These are phyloP conservation scores for Hemiscyllium ocellatum DNA, from an alignment of 2,113 vertebrate genomes.

Conservation along the genomic window DNA sequence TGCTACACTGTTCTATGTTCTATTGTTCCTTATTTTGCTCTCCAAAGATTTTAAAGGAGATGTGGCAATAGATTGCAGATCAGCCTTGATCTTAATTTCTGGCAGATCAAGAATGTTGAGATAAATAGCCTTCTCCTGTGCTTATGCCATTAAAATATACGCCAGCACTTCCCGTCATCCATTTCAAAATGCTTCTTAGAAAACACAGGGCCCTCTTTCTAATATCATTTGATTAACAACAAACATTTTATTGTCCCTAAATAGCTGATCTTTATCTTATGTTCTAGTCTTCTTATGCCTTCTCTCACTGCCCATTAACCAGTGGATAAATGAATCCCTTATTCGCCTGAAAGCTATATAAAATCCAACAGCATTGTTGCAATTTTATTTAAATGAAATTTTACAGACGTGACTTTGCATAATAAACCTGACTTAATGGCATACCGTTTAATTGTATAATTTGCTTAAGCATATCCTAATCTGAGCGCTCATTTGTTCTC, in stretches of 20 bases:
- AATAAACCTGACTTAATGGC: neutral
- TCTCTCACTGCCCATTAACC: neutral
- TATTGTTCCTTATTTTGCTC: no score
- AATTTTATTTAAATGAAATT: conserved; percentile 2
- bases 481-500: conserved; percentile 7
- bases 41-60: neutral
- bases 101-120: neutral
- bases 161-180: neutral
- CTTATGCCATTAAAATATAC: neutral
- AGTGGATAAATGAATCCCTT: neutral
- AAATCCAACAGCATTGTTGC: neutral
- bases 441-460: conserved; percentile 3
- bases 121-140: neutral
- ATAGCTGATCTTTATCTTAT: neutral
- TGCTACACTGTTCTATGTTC: no score
- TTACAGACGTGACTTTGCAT: neutral
- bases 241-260: neutral
- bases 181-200: neutral
- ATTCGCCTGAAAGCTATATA: neutral
- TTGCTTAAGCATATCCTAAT: conserved; percentile 23
- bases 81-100: neutral
- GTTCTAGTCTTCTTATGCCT: neutral
- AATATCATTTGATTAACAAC: neutral
- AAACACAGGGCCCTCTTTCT: neutral
- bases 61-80: no score